phyloP scores from a whole-genome alignment of 2,888 invertebrate species.

The Calliopum simillimum region DNA sequence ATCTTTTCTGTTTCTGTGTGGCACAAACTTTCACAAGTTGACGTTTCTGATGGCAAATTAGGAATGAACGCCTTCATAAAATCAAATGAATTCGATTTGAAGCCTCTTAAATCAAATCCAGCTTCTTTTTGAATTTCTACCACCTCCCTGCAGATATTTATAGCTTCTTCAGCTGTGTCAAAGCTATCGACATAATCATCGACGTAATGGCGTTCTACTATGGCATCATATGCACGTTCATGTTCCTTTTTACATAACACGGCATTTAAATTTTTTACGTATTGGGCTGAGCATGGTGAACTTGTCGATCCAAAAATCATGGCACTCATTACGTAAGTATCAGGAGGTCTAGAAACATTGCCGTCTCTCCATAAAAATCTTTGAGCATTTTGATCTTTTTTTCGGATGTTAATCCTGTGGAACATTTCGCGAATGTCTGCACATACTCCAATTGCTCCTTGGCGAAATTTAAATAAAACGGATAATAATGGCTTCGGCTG shows the following conservation, averaged over 20 bases:
- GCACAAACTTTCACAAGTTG: conserved; percentile 14
- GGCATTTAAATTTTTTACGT: conserved; percentile 40
- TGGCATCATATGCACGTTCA: conserved; percentile 36
- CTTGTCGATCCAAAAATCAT: conserved; percentile 44
- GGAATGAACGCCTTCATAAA: conserved; percentile 12
- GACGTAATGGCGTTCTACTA: conserved; percentile 42
- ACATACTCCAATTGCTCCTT: conserved; percentile 38
- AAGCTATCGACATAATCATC: conserved; percentile 42
- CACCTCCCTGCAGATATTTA: conserved; percentile 37
- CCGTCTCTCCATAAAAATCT: conserved; percentile 41
- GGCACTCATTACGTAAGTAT: conserved; percentile 37
- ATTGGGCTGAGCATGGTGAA: conserved; percentile 39
- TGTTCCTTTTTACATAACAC: conserved; percentile 20
- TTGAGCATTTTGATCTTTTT: conserved; percentile 40
- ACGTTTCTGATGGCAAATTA: not conserved
- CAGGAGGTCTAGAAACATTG: conserved; percentile 23
- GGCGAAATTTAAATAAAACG: conserved; percentile 41
- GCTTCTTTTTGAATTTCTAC: conserved; percentile 36
- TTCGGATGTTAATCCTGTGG: conserved; percentile 30
- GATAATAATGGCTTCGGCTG: conserved; percentile 38
- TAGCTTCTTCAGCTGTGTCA: conserved; percentile 36
- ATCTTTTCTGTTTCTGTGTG: conserved; percentile 20
- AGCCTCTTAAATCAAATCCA: conserved; percentile 40
- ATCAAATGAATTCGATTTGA: conserved; percentile 37
- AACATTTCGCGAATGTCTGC: conserved; percentile 42